Percentiles rank a stretch among this genome's conserved stretches.
These are phyloP conservation scores for Tachysurus vachellii DNA, from an alignment of 2,113 vertebrate genomes.

Conservation along the genomic window DNA sequence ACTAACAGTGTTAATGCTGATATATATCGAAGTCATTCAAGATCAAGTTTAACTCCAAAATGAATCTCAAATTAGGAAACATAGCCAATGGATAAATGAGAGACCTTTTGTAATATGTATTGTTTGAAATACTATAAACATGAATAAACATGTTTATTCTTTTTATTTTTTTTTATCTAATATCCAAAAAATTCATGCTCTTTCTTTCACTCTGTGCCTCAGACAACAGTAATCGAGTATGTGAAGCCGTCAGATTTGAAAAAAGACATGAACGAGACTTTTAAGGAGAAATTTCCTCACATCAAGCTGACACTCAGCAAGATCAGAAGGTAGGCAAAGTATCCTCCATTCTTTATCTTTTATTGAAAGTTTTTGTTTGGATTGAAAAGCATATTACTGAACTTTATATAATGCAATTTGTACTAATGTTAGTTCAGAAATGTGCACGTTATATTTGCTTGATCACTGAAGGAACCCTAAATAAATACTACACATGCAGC, in stretches of 20 bases:
- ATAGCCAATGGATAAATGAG: neutral
- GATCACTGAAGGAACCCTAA: neutral
- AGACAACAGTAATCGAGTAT: slow-evolving; percentile 98
- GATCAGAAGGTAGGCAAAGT: slow-evolving; percentile 86
- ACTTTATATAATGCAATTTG: neutral
- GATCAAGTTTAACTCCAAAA: neutral
- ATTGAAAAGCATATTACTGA: neutral
- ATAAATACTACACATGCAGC: neutral
- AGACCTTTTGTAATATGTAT: neutral
- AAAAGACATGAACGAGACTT: slow-evolving; percentile 99
- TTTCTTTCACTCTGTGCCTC: slow-evolving; percentile 28
- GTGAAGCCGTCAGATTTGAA: slow-evolving; percentile 97
- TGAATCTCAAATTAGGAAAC: neutral
- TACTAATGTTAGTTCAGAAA: neutral
- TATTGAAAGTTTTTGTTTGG: neutral
- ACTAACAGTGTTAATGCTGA: neutral
- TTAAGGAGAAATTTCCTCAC: slow-evolving; percentile 95
- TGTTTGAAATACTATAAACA: neutral
- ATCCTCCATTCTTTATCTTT: neutral
- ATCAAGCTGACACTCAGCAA: slow-evolving; percentile 94
- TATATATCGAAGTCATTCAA: neutral
- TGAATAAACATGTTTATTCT: neutral
- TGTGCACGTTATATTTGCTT: neutral
- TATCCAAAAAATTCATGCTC: neutral
- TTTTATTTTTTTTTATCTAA: neutral